Evolutionary conservation across 92 coral and sea anemone genomes (phyloP).

Genomic region (Epizoanthus fatuus): DNA sequence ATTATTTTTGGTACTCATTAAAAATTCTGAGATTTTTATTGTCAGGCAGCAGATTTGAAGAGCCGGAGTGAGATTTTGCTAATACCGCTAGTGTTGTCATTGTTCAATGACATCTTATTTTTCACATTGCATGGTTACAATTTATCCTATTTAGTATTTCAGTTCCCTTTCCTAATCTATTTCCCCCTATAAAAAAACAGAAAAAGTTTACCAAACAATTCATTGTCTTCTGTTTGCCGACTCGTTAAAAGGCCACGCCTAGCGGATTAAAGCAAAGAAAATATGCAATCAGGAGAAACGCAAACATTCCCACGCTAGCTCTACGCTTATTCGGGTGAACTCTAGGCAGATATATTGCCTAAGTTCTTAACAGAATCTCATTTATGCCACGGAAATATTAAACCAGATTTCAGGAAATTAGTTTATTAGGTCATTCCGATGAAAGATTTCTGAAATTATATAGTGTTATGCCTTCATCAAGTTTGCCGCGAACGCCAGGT

Average conservation of each 20-base stretch:
- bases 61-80: too few species aligned
- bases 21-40: too few species aligned
- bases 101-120: too few species aligned
- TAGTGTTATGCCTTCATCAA: constrained; percentile 10
- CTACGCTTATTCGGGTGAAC: neutral
- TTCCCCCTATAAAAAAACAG: too few species aligned
- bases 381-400: constrained; percentile 33
- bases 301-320: constrained; percentile 22
- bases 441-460: constrained; percentile 41
- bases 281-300: neutral
- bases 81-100: too few species aligned
- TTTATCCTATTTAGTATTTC: too few species aligned
- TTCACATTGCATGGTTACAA: too few species aligned
- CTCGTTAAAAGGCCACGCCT: constrained; percentile 48
- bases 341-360: neutral
- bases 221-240: constrained; percentile 8
- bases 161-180: too few species aligned
- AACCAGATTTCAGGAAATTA: constrained; percentile 32
- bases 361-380: neutral
- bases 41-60: too few species aligned
- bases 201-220: neutral
- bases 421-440: constrained; percentile 31
- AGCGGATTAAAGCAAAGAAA: constrained; percentile 40
- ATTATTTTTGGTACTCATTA: too few species aligned
- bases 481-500: constrained; percentile 21